phyloP scores from a whole-genome alignment of 2,888 invertebrate species.

The Epiblema foenella region DNA sequence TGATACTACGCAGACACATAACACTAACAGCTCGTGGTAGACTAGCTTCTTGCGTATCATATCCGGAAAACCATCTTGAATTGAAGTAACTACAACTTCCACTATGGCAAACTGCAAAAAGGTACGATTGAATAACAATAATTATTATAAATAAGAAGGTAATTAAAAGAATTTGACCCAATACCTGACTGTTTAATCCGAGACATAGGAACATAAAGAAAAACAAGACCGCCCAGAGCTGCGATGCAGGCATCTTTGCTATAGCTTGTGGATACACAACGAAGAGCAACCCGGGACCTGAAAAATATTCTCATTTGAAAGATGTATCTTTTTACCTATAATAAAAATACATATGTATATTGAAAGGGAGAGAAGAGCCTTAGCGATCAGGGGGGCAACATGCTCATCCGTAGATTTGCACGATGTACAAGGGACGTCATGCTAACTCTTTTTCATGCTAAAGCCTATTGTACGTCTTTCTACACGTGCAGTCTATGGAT shows the following conservation, averaged over 20 bases:
- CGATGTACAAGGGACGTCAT: too few relatives aligned
- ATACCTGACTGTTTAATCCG: constrained; percentile 94
- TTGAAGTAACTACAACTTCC: constrained; percentile 96
- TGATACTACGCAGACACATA: constrained; percentile 92
- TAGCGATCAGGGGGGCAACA: too few relatives aligned
- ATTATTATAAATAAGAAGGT: background rate
- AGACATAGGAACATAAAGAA: constrained; percentile 96
- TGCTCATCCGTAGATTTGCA: too few relatives aligned
- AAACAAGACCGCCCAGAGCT: constrained; percentile 94
- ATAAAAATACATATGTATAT: too few relatives aligned
- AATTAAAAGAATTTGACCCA: background rate
- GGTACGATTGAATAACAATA: constrained; percentile 4
- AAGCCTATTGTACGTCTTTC: too few relatives aligned
- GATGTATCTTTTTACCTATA: too few relatives aligned
- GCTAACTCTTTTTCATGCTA: too few relatives aligned
- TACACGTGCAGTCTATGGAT: too few relatives aligned
- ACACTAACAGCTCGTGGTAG: constrained; percentile 94
- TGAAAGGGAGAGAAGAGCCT: too few relatives aligned
- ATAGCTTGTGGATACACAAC: constrained; percentile 97
- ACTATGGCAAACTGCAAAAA: constrained; percentile 94
- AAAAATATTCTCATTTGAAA: constrained; percentile 48
- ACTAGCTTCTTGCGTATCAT: constrained; percentile 93
- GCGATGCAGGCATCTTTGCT: constrained; percentile 96
- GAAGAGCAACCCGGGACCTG: constrained; percentile 94
- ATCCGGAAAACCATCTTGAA: constrained; percentile 96